Evolutionary conservation across 2,888 invertebrate genomes (phyloP).

Genomic region (Athalia rosae): DNA sequence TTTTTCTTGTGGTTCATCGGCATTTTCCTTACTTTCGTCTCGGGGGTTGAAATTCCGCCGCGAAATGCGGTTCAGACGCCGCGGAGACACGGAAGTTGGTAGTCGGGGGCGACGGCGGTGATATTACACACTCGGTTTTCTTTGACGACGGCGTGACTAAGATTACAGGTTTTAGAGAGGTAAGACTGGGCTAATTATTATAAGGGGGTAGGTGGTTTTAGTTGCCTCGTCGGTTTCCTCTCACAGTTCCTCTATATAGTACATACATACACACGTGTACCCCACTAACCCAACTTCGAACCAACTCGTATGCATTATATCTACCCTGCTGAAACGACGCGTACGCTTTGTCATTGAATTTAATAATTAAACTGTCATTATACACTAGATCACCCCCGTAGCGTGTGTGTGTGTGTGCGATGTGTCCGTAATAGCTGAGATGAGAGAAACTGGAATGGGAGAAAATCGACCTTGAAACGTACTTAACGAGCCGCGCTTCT

Average conservation of each 20-base stretch:
- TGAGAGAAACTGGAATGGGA: neutral
- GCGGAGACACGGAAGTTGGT: too few species aligned
- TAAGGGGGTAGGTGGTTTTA: neutral
- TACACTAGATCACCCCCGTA: neutral
- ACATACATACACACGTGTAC: too few species aligned
- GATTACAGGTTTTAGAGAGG: conserved; percentile 27
- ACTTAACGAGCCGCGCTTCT: neutral
- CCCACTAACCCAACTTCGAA: conserved; percentile 2
- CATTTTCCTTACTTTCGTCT: neutral
- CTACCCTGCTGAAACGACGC: too few species aligned
- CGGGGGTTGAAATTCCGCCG: neutral
- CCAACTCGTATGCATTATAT: neutral
- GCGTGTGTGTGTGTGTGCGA: too few species aligned
- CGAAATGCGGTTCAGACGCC: too few species aligned
- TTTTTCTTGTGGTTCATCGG: neutral
- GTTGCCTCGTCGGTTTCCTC: neutral
- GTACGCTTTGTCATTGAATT: conserved; percentile 39
- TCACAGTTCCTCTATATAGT: neutral
- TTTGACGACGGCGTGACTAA: conserved; percentile 37
- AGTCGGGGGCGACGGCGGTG: neutral
- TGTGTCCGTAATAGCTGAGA: too few species aligned
- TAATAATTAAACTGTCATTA: conserved; percentile 43
- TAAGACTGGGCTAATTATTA: conserved; percentile 31
- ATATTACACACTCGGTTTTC: conserved; percentile 3
- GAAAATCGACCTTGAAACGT: neutral